Evolutionary conservation across 1,140 invertebrate genomes (phyloP).

Genomic region (Drosophila pseudoobscura): DNA sequence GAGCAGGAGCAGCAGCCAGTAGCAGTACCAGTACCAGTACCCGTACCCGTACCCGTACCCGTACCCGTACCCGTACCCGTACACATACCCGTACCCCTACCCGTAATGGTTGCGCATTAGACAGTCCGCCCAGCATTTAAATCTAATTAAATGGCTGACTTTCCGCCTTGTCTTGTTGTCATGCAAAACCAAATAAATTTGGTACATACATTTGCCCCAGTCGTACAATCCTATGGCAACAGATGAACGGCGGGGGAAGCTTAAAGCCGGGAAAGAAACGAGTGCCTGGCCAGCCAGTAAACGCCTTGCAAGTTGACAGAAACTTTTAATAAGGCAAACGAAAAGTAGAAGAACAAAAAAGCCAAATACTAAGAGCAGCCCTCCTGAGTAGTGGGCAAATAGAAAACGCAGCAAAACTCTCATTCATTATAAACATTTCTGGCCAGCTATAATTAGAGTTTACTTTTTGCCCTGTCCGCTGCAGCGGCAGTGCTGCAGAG

Average conservation of each 20-base stretch:
- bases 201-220: constrained; percentile 12
- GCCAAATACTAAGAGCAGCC: constrained; percentile 26
- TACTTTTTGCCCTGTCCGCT: constrained; percentile 72
- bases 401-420: constrained; percentile 30
- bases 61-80: too few species aligned
- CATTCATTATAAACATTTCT: constrained; percentile 71
- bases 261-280: constrained; percentile 56
- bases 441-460: constrained; percentile 77
- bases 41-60: too few species aligned
- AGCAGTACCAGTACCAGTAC: not conserved
- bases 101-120: constrained; percentile 55
- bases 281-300: constrained; percentile 14
- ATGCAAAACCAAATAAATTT: constrained; percentile 69
- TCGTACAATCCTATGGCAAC: constrained; percentile 57
- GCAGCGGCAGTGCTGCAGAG: constrained; percentile 55
- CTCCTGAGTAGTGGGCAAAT: constrained; percentile 11
- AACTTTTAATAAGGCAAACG: constrained; percentile 77
- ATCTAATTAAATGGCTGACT: constrained; percentile 78
- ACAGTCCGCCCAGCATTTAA: constrained; percentile 65
- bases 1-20: constrained; percentile 17
- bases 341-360: constrained; percentile 46
- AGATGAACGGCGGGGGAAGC: constrained; percentile 39
- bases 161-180: constrained; percentile 64
- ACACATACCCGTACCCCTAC: too few species aligned
- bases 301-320: constrained; percentile 68